phyloP scores from a whole-genome alignment of 2,888 invertebrate genomes.

The Girardia tigrina region DNA sequence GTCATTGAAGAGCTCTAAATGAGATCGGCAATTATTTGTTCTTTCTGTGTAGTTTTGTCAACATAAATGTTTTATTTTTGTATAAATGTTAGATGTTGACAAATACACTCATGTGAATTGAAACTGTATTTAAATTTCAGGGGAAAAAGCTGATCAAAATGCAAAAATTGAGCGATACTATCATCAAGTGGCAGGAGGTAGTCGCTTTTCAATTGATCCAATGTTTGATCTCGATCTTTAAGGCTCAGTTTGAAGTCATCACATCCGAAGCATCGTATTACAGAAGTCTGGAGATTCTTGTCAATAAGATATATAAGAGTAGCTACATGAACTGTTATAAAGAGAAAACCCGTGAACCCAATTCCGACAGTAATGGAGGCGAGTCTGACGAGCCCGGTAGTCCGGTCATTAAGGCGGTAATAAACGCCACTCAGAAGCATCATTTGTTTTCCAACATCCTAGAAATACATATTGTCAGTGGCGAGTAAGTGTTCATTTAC shows the following conservation, averaged over 20 bases:
- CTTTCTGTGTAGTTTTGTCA: no score
- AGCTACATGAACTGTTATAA: background rate
- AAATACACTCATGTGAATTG: no score
- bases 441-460: slow-evolving; percentile 71
- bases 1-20: no score
- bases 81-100: no score
- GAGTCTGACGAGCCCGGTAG: slow-evolving; percentile 55
- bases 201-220: background rate
- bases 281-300: slow-evolving; percentile 75
- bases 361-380: slow-evolving; percentile 43
- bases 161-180: background rate
- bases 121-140: no score
- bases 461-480: slow-evolving; percentile 45
- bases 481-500: slow-evolving; percentile 23
- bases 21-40: no score
- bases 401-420: slow-evolving; percentile 40
- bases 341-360: background rate
- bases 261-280: slow-evolving; percentile 91
- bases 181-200: slow-evolving; percentile 5
- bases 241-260: slow-evolving; percentile 87
- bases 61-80: no score
- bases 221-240: slow-evolving; percentile 17
- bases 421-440: slow-evolving; percentile 63
- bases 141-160: background rate
- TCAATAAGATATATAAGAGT: slow-evolving; percentile 62